Percentiles rank a stretch among this genome's conserved stretches.
Conservation (phyloP, 2,113 vertebrate species). For the Anas platyrhynchos region DNA sequence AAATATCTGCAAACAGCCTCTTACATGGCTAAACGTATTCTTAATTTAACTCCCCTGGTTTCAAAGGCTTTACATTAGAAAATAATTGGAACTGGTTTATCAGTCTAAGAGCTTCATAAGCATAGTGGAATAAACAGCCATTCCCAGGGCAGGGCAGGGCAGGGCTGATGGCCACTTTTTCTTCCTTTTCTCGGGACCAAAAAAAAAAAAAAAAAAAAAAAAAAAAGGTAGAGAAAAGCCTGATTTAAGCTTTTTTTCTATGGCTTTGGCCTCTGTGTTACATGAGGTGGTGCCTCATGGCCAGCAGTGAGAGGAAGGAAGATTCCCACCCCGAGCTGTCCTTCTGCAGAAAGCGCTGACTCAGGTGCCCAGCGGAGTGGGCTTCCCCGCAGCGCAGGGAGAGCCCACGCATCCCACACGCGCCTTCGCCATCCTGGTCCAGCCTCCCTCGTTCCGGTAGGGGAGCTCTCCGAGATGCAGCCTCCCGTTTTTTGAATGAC, state of each 20-base stretch:
- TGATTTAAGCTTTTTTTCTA: not conserved
- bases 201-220: not conserved
- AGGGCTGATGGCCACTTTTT: not conserved
- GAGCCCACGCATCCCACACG: not conserved
- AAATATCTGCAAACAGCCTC: not conserved
- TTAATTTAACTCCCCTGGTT: not conserved
- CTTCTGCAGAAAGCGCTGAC: not conserved
- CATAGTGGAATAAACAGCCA: not conserved
- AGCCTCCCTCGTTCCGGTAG: not conserved
- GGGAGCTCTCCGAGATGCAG: not conserved
- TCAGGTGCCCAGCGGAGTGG: constrained; percentile 23
- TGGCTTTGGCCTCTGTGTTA: not conserved
- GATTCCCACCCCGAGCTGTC: not conserved
- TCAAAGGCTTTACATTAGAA: not conserved
- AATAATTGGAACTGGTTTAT: not conserved
- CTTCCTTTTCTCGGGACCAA: not conserved
- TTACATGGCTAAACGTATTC: not conserved
- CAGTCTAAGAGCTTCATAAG: not conserved
- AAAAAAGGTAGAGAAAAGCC: not conserved
- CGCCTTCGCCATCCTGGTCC: not conserved
- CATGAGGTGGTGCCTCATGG: not conserved
- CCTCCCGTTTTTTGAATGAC: not conserved
- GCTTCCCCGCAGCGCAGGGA: not conserved
- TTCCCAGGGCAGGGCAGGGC: not conserved
- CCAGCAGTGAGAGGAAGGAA: not conserved